Conservation (phyloP, 2,888 invertebrate species). For the Rhagonycha lutea region DNA sequence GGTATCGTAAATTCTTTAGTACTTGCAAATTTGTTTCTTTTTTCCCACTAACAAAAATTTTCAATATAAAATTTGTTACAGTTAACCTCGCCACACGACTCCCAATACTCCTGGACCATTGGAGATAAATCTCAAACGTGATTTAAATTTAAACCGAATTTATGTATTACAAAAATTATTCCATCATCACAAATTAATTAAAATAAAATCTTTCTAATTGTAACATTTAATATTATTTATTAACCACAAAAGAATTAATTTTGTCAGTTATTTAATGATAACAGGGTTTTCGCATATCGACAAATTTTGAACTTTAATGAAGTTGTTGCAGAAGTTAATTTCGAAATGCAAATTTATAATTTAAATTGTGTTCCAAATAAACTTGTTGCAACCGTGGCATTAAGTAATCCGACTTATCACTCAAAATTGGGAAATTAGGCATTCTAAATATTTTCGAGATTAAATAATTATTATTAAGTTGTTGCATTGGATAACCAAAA, state of each 20-base stretch:
- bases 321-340: background rate
- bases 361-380: background rate
- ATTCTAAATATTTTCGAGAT: background rate
- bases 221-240: background rate
- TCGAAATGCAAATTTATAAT: background rate
- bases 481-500: background rate
- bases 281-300: background rate
- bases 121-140: background rate
- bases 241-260: background rate
- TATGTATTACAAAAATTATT: background rate
- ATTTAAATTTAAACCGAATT: background rate
- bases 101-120: background rate
- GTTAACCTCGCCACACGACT: background rate
- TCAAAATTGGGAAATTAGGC: background rate
- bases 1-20: background rate
- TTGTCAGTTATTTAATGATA: background rate
- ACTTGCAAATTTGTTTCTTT: background rate
- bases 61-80: background rate
- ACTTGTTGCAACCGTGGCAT: background rate
- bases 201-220: background rate
- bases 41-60: background rate
- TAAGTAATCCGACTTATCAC: background rate
- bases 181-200: background rate
- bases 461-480: background rate
- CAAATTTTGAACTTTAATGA: background rate